phyloP scores from a whole-genome alignment of 2,888 invertebrate species.

The Dicyrtoma fusca region DNA sequence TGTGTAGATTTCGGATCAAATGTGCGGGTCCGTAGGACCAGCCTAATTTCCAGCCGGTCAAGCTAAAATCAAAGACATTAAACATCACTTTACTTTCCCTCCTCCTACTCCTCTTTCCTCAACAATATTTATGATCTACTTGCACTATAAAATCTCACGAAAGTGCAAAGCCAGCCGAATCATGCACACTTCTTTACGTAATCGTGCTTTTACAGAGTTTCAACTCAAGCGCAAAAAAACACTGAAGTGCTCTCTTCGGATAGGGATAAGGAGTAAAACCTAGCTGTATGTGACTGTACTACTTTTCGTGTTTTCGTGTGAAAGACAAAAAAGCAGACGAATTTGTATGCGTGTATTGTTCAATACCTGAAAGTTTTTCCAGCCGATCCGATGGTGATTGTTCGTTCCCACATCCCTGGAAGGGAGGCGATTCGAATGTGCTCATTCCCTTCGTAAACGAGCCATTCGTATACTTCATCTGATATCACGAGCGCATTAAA shows the following conservation, averaged over 20 bases:
- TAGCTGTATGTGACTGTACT: too few relatives aligned
- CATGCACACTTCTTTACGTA: too few relatives aligned
- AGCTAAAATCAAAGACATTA: constrained; percentile 25
- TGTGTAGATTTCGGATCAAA: constrained; percentile 62
- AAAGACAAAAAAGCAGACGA: background rate
- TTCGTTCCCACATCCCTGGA: constrained; percentile 67
- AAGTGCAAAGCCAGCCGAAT: too few relatives aligned
- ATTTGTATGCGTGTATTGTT: too few relatives aligned
- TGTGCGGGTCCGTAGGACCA: constrained; percentile 65
- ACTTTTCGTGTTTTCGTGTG: background rate
- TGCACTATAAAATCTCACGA: background rate
- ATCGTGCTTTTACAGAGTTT: too few relatives aligned
- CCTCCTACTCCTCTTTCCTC: background rate
- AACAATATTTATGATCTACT: background rate
- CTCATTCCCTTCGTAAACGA: constrained; percentile 79
- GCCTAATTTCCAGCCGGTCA: constrained; percentile 56
- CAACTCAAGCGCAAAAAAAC: too few relatives aligned
- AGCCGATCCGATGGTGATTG: constrained; percentile 67
- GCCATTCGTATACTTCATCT: constrained; percentile 95
- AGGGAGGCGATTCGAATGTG: constrained; percentile 80
- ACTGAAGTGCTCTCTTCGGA: too few relatives aligned
- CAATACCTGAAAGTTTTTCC: constrained; percentile 62
- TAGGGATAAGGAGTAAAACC: too few relatives aligned
- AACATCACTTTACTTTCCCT: constrained; percentile 9
- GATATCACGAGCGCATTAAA: constrained; percentile 89